Evolutionary conservation across 2,113 vertebrate species (phyloP).

Genomic region (Vulpes lagopus): DNA sequence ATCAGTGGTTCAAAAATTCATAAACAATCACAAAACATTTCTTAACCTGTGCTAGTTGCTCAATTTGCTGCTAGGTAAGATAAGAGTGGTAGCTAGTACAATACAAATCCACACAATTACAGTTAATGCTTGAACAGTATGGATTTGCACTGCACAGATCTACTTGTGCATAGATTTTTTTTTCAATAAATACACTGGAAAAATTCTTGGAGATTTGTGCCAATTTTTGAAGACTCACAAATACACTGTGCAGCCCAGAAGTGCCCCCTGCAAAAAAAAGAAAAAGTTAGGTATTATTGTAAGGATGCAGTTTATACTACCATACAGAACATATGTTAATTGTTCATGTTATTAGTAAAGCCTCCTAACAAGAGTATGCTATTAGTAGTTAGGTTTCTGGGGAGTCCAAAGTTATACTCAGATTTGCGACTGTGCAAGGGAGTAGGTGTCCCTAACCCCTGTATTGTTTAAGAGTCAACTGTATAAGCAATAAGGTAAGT

Average conservation of each 20-base stretch:
- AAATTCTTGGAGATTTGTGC: background rate
- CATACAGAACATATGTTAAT: background rate
- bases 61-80: background rate
- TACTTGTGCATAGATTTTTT: background rate
- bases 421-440: background rate
- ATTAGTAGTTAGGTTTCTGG: background rate
- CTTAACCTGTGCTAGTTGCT: background rate
- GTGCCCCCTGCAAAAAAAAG: background rate
- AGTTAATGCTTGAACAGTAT: background rate
- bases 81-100: background rate
- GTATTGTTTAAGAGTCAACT: background rate
- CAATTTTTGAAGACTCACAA: background rate
- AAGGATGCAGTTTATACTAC: background rate
- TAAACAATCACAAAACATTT: slow-evolving; percentile 23
- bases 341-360: background rate
- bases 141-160: background rate
- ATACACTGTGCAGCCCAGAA: background rate
- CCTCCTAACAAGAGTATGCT: background rate
- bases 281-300: background rate
- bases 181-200: background rate
- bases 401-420: background rate
- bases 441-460: background rate
- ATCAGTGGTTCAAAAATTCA: slow-evolving; percentile 27
- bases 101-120: background rate
- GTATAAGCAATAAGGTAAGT: slow-evolving; percentile 41